Evolutionary conservation across 1,140 invertebrate species (phyloP).

Genomic region (Dysdera silvatica): DNA sequence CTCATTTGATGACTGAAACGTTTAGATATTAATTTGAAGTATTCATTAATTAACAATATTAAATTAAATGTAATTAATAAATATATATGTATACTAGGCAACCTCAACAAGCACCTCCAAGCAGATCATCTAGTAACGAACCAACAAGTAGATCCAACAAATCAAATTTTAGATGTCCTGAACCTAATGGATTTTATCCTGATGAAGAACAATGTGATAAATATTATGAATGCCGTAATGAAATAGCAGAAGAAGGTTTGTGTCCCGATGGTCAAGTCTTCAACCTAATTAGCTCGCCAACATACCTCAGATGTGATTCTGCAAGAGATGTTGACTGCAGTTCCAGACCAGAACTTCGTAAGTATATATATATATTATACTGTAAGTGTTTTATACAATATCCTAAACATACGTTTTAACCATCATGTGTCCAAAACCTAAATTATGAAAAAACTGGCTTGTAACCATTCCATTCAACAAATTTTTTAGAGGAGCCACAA

Average conservation of each 20-base stretch:
- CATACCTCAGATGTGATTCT: conserved; percentile 57
- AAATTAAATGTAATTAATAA: no score
- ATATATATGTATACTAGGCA: no score
- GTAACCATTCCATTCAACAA: no score
- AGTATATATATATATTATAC: no score
- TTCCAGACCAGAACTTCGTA: conserved; percentile 63
- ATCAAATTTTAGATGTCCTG: conserved; percentile 9
- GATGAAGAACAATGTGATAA: conserved; percentile 71
- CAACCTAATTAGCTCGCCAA: conserved; percentile 47
- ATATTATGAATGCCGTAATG: conserved; percentile 66
- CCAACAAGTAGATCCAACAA: neutral
- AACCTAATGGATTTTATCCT: conserved; percentile 62
- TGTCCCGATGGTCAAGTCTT: conserved; percentile 76
- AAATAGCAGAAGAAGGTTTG: conserved; percentile 55
- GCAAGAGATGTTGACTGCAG: conserved; percentile 70
- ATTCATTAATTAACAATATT: no score
- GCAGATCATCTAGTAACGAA: neutral
- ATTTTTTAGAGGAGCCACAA: conserved; percentile 23
- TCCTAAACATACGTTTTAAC: no score
- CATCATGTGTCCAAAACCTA: no score
- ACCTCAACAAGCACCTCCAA: neutral
- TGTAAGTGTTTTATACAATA: no score
- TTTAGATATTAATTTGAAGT: no score
- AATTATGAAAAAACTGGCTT: no score
- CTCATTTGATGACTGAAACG: neutral